phyloP scores from a whole-genome alignment of 2,888 invertebrate genomes.

The Aspidiotus destructor region DNA sequence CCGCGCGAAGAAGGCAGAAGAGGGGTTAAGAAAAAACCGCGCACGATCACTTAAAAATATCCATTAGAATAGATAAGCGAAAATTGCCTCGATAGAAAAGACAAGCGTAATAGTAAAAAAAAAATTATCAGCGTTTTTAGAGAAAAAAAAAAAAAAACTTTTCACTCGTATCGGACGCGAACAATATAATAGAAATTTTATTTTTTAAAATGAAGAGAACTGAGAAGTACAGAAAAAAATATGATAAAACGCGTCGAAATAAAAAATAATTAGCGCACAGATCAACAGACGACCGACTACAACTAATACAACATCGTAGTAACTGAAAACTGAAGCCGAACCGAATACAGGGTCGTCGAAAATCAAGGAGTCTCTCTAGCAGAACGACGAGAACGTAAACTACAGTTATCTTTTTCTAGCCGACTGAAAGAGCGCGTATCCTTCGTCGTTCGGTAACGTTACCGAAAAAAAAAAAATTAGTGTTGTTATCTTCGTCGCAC shows the following conservation, averaged over 20 bases:
- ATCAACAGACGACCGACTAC: slow-evolving; percentile 23
- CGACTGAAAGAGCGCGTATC: slow-evolving; percentile 15
- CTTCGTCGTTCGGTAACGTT: slow-evolving; percentile 10
- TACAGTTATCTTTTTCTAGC: slow-evolving; percentile 26
- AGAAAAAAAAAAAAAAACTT: neutral
- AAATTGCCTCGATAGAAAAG: no score
- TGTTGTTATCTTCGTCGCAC: slow-evolving; percentile 24
- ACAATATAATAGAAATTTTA: no score
- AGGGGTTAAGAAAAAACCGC: neutral
- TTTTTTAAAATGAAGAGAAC: neutral
- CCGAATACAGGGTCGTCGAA: slow-evolving; percentile 24
- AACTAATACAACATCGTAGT: slow-evolving; percentile 29
- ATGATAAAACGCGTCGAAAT: slow-evolving; percentile 26
- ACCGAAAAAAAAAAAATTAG: slow-evolving; percentile 12
- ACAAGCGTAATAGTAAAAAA: neutral
- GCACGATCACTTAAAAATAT: neutral
- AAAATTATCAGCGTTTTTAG: neutral
- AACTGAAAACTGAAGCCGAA: slow-evolving; percentile 30
- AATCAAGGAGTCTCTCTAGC: slow-evolving; percentile 29
- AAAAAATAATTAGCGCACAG: slow-evolving; percentile 7
- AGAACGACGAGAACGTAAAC: slow-evolving; percentile 20
- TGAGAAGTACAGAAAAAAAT: slow-evolving; percentile 7
- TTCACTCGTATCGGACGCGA: neutral
- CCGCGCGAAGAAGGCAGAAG: no score
- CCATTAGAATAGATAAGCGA: neutral